Conservation (phyloP, 2,113 vertebrate species). For the Seriola rivoliana region DNA sequence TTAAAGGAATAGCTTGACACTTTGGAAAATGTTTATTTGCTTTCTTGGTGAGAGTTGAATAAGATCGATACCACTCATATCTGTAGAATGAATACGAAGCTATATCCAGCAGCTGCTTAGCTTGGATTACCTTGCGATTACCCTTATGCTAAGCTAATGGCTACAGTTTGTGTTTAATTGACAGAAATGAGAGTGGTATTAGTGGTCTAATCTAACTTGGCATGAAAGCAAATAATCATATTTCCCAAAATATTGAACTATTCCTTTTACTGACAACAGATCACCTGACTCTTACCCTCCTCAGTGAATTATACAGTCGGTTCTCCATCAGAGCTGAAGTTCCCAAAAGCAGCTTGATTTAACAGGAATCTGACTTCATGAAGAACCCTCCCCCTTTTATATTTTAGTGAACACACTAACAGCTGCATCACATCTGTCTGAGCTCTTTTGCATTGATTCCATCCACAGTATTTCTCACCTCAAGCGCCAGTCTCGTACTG, state of each 20-base stretch:
- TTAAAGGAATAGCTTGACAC: background rate
- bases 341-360: background rate
- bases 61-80: background rate
- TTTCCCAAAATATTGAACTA: background rate
- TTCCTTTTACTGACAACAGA: background rate
- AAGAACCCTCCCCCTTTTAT: background rate
- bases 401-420: conserved; percentile 12
- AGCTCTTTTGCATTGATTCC: conserved; percentile 59
- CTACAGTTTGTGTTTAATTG: background rate
- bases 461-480: conserved; percentile 76
- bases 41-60: background rate
- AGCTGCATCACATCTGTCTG: conserved; percentile 35
- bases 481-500: conserved; percentile 89
- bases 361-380: background rate
- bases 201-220: background rate
- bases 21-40: background rate
- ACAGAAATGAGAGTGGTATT: background rate
- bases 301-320: too few relatives aligned
- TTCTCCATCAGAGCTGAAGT: background rate
- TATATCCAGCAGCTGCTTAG: background rate
- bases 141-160: background rate
- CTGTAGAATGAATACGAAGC: background rate
- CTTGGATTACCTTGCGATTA: background rate
- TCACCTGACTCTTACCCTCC: background rate
- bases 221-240: too few relatives aligned